Conservation (phyloP, 2,113 vertebrate species). For the Todiramphus chloris region DNA sequence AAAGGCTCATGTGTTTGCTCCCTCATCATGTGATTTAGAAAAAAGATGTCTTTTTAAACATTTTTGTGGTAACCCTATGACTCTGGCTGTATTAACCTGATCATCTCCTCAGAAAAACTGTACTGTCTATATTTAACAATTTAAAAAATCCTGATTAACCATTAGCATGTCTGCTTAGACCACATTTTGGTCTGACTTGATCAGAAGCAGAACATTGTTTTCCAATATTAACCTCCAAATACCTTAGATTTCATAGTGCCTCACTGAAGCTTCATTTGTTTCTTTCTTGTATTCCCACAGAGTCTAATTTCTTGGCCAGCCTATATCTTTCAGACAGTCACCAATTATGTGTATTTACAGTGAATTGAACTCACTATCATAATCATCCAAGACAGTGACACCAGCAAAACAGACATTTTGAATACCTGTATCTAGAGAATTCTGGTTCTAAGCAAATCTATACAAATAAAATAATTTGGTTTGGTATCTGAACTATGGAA, state of each 20-base stretch:
- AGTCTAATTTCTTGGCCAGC: background rate
- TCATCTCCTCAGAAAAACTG: background rate
- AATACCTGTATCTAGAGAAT: background rate
- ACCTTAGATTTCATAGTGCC: background rate
- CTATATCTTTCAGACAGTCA: background rate
- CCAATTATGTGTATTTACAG: background rate
- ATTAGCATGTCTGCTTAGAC: background rate
- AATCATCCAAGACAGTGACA: background rate
- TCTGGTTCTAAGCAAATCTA: background rate
- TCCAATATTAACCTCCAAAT: background rate
- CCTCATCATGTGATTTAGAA: background rate
- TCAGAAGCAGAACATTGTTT: background rate
- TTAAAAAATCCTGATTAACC: background rate
- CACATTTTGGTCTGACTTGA: background rate
- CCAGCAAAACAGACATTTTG: background rate
- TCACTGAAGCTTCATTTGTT: background rate
- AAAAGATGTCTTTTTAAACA: background rate
- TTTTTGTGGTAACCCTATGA: background rate
- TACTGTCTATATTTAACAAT: background rate
- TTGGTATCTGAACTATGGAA: background rate
- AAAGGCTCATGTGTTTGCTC: accelerated
- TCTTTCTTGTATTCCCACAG: background rate
- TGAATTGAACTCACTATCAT: background rate
- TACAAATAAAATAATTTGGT: background rate
- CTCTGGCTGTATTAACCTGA: background rate